Conservation (phyloP, 2,797 vertebrate species). For the Tenualosa thibaudeaui region DNA sequence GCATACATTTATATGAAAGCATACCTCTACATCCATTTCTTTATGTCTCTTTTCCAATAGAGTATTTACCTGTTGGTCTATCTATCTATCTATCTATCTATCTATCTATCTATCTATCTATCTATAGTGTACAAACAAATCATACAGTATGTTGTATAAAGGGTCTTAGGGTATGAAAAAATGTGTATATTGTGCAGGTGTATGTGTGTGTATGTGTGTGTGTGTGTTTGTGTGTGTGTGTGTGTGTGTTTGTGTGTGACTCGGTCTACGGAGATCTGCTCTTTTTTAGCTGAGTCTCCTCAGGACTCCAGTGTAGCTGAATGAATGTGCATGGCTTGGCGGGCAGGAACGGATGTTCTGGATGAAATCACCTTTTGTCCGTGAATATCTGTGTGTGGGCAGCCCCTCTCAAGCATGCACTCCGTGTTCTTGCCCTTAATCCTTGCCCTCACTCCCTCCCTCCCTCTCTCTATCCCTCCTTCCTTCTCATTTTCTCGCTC, state of each 20-base stretch:
- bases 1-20: constrained; percentile 36
- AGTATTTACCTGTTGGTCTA: no score
- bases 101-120: no score
- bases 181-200: background rate
- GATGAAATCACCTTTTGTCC: constrained; percentile 41
- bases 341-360: constrained; percentile 49
- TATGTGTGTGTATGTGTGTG: background rate
- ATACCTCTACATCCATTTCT: background rate
- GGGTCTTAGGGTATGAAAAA: background rate
- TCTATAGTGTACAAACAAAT: no score
- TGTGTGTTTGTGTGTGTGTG: background rate
- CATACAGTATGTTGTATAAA: no score
- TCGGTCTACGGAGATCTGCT: background rate
- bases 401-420: constrained; percentile 32
- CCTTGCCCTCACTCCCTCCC: background rate
- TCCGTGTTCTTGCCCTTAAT: constrained; percentile 13
- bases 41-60: background rate
- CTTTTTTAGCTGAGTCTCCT: constrained; percentile 11
- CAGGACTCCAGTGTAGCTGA: constrained; percentile 18
- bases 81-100: no score
- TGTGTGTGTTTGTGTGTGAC: background rate
- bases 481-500: background rate
- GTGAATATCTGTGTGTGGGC: constrained; percentile 35
- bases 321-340: constrained; percentile 51
- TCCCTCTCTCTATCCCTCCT: background rate